A percentile compares a stretch with the other conserved stretches of the same genome.
These are phyloP conservation scores for Cecidostiba fungosa DNA, from an alignment of 2,888 invertebrate species.

Conservation along the genomic window DNA sequence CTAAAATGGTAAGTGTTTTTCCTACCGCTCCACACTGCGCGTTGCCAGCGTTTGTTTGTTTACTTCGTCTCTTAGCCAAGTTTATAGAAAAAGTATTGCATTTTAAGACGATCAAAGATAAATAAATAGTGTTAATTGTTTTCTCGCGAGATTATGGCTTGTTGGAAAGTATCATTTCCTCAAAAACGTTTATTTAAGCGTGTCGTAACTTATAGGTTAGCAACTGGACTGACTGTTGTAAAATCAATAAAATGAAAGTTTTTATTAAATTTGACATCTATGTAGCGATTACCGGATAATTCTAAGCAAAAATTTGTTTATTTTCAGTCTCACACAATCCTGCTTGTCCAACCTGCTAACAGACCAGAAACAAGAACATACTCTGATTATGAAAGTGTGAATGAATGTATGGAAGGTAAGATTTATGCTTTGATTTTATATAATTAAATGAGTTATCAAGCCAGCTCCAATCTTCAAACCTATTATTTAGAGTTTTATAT, in stretches of 20 bases:
- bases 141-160: neutral
- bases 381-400: constrained; percentile 98
- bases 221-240: neutral
- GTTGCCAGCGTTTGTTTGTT: constrained; percentile 41
- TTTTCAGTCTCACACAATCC: constrained; percentile 96
- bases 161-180: neutral
- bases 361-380: constrained; percentile 98
- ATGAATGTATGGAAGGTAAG: constrained; percentile 97
- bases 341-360: constrained; percentile 95
- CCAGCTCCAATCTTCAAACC: neutral
- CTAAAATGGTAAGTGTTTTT: constrained; percentile 41
- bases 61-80: constrained; percentile 16
- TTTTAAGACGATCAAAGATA: neutral
- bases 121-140: neutral
- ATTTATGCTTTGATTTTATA: constrained; percentile 28
- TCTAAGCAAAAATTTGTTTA: constrained; percentile 25
- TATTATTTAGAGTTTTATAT: neutral
- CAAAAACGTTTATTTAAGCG: neutral
- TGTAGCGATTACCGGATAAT: neutral
- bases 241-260: neutral
- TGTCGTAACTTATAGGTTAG: neutral
- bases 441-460: neutral
- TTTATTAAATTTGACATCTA: neutral
- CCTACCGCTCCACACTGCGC: neutral
- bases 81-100: neutral